A percentile compares a stretch with the other conserved stretches of the same genome.
Conservation (phyloP, 2,113 vertebrate species). For the Chaenogobius annularis region DNA sequence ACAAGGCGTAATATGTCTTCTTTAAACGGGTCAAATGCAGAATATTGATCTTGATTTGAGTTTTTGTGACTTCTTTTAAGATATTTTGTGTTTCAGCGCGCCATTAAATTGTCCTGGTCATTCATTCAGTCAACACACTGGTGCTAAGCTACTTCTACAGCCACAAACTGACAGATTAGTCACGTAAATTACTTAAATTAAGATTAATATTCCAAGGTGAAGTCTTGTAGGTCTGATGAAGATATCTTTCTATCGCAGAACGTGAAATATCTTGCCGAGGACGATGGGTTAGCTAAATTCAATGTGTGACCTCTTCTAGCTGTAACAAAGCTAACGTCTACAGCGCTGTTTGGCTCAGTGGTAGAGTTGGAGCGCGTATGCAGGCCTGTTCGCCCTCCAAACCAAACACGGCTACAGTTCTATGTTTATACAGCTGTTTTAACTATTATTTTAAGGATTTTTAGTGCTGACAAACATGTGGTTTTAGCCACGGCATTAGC, state of each 20-base stretch:
- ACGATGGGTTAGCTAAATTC: background rate
- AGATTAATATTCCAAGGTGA: background rate
- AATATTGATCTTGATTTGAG: too few species aligned
- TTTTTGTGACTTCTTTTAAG: too few species aligned
- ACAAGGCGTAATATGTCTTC: too few species aligned
- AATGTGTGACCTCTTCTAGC: background rate
- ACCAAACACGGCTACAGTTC: slow-evolving; percentile 21
- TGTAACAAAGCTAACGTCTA: background rate
- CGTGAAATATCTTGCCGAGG: background rate
- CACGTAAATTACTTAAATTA: background rate
- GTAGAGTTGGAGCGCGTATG: background rate
- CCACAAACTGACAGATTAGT: too few species aligned
- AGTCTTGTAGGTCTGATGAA: background rate
- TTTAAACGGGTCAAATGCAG: too few species aligned
- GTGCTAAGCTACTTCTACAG: too few species aligned
- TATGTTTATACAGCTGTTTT: background rate
- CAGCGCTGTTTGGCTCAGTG: background rate
- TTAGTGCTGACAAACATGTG: background rate
- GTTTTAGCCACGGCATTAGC: slow-evolving; percentile 17
- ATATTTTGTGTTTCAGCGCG: too few species aligned
- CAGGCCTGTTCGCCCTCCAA: slow-evolving; percentile 18
- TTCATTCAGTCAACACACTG: too few species aligned
- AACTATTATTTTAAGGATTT: slow-evolving; percentile 9
- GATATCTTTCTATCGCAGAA: too few species aligned
- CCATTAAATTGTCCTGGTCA: too few species aligned